Evolutionary conservation across 2,797 vertebrate species (phyloP).

Genomic region (Astyanax mexicanus): DNA sequence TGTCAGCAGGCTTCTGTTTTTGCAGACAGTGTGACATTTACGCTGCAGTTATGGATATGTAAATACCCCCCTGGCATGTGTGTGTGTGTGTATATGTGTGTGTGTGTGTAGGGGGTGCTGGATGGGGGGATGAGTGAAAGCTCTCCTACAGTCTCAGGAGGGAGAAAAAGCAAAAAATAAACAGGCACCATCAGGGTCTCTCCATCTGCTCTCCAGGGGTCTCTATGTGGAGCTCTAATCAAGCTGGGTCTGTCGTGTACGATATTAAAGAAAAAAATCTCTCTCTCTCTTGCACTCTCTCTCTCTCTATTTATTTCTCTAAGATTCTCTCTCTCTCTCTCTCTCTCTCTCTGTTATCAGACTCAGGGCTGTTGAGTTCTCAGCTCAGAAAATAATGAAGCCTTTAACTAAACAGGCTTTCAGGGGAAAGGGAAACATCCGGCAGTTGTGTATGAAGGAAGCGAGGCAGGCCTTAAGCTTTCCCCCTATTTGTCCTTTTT

Average conservation of each 20-base stretch:
- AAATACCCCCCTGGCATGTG: conserved; percentile 27
- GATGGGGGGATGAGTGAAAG: conserved; percentile 28
- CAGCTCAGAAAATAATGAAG: conserved; percentile 33
- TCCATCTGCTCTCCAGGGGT: not conserved
- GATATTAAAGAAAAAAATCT: conserved; percentile 32
- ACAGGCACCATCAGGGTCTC: conserved; percentile 16
- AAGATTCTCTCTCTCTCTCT: not conserved
- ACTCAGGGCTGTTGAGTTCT: not conserved
- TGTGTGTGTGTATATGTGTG: conserved; percentile 2
- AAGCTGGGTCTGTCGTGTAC: conserved; percentile 7
- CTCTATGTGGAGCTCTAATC: conserved; percentile 12
- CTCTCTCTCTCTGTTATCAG: not conserved
- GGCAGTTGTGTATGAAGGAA: conserved; percentile 14
- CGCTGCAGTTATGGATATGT: conserved; percentile 51
- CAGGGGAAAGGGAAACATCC: conserved; percentile 17
- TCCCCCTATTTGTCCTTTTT: conserved; percentile 34
- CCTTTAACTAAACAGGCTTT: conserved; percentile 20
- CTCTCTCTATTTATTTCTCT: not conserved
- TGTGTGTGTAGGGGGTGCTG: not conserved
- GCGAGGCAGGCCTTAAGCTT: conserved; percentile 1
- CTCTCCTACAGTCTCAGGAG: conserved; percentile 24
- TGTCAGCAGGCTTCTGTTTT: conserved; percentile 37
- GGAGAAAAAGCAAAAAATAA: conserved; percentile 32
- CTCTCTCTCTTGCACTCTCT: not conserved
- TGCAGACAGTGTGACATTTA: conserved; percentile 56